Evolutionary conservation across 2,113 vertebrate genomes (phyloP).

Genomic region (Thermophis baileyi): DNA sequence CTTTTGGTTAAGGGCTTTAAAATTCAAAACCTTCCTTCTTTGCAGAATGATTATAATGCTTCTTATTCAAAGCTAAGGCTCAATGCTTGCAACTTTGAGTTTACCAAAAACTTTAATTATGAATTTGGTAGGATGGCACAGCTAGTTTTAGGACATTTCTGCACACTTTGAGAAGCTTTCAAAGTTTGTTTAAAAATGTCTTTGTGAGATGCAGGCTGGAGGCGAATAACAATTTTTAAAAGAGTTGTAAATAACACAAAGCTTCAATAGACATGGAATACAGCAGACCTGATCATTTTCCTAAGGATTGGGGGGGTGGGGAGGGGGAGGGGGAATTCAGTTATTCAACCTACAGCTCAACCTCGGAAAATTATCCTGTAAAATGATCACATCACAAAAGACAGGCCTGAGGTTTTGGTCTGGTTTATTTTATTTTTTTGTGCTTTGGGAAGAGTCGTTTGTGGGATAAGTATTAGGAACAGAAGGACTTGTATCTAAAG

Average conservation of each 20-base stretch:
- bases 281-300: neutral
- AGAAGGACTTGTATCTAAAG: neutral
- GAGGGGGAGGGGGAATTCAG: neutral
- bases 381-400: neutral
- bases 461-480: neutral
- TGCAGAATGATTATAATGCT: slow-evolving; percentile 42
- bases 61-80: slow-evolving; percentile 49
- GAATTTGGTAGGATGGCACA: neutral
- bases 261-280: neutral
- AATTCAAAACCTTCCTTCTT: slow-evolving; percentile 45
- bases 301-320: neutral
- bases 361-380: neutral
- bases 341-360: neutral
- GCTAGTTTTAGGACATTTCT: neutral
- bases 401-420: neutral
- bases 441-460: neutral
- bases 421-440: neutral
- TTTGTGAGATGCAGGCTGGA: neutral
- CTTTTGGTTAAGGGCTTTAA: slow-evolving; percentile 53
- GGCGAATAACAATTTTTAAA: neutral
- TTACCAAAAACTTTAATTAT: slow-evolving; percentile 33
- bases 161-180: neutral
- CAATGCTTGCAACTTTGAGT: slow-evolving; percentile 52
- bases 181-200: neutral
- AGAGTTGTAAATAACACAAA: neutral